These are phyloP conservation scores for Crocuta crocuta DNA, from an alignment of 2,113 vertebrate genomes.

Conservation along the genomic window DNA sequence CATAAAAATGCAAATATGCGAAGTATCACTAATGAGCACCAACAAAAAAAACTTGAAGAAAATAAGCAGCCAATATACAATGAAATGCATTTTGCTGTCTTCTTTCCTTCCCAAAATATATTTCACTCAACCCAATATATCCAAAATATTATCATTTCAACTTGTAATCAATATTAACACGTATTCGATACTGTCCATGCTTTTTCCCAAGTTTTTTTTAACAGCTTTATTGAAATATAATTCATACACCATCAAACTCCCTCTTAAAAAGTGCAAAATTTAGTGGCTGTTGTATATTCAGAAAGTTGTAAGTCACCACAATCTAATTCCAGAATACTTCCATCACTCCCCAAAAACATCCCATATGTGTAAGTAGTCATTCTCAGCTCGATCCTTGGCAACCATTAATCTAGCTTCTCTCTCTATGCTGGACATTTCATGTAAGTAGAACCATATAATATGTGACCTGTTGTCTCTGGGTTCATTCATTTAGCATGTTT, in stretches of 20 bases:
- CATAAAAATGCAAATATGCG: slow-evolving; percentile 27
- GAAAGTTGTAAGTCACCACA: background rate
- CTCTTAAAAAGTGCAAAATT: background rate
- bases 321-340: slow-evolving; percentile 23
- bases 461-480: background rate
- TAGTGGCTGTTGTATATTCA: background rate
- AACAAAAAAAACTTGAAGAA: background rate
- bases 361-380: background rate
- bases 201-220: background rate
- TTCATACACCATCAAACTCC: background rate
- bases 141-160: background rate
- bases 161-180: slow-evolving; percentile 1
- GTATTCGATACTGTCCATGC: background rate
- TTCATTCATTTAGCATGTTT: background rate
- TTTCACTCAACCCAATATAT: slow-evolving; percentile 6
- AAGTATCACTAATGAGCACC: slow-evolving; percentile 3
- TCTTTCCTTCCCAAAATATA: background rate
- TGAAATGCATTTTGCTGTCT: background rate
- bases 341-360: background rate
- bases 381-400: background rate
- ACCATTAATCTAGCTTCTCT: slow-evolving; percentile 12
- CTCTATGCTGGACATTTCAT: slow-evolving; percentile 24
- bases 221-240: background rate
- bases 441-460: background rate
- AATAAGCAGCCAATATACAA: background rate